phyloP scores from a whole-genome alignment of 2,113 vertebrate genomes.

The Onychostoma macrolepis region DNA sequence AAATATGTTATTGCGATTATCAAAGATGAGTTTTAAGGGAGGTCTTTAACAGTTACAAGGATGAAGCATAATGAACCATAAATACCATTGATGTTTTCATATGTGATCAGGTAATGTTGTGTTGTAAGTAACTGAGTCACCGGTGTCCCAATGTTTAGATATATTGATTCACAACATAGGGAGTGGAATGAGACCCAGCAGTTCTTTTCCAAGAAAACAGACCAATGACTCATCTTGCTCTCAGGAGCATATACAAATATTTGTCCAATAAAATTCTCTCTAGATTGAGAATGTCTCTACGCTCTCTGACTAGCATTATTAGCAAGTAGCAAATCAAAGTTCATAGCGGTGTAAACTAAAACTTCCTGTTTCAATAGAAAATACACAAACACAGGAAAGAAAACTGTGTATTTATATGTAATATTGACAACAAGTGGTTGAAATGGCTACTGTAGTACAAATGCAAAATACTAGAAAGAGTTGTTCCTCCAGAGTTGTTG shows the following conservation, averaged over 20 bases:
- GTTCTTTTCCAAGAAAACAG: slow-evolving; percentile 1
- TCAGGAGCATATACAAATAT: slow-evolving; percentile 9
- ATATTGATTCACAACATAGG: slow-evolving; percentile 16
- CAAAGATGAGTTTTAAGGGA: neutral
- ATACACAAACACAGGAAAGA: neutral
- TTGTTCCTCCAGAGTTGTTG: too few species aligned
- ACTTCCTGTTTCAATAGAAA: neutral
- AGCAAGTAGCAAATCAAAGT: neutral
- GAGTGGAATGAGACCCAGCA: neutral
- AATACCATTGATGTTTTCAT: neutral
- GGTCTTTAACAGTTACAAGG: neutral
- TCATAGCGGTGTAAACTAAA: slow-evolving; percentile 3
- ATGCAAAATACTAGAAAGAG: too few species aligned
- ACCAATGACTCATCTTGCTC: slow-evolving; percentile 7
- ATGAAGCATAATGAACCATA: neutral
- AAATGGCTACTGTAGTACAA: too few species aligned
- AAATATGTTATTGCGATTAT: neutral
- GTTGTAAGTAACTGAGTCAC: neutral
- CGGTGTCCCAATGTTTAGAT: slow-evolving; percentile 10
- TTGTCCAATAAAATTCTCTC: neutral
- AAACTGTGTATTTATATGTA: neutral
- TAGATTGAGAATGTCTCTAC: neutral
- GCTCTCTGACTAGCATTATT: neutral
- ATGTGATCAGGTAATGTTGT: neutral
- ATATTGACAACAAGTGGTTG: too few species aligned